phyloP scores from a whole-genome alignment of 1,140 invertebrate species.

The Calycopis cecrops region DNA sequence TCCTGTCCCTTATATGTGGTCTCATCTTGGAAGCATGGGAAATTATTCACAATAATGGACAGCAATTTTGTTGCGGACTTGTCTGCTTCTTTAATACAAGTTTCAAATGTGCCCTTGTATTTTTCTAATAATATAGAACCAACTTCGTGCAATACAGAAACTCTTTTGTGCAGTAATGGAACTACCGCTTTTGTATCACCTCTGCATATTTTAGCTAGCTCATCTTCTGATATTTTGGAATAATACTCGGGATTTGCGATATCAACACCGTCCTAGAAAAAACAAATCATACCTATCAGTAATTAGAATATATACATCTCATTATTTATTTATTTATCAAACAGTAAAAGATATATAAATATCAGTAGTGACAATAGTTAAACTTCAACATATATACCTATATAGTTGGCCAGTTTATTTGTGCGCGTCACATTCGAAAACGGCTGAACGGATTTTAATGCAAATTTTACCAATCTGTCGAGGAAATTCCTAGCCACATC shows the following conservation, averaged over 20 bases:
- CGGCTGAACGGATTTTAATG: no score
- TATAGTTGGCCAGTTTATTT: no score
- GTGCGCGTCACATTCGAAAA: no score
- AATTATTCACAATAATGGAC: constrained; percentile 86
- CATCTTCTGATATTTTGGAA: constrained; percentile 80
- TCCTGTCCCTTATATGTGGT: constrained; percentile 79
- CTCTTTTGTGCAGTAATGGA: constrained; percentile 85
- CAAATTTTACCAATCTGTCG: no score
- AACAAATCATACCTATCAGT: constrained; percentile 7
- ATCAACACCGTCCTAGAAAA: constrained; percentile 81
- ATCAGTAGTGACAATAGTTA: no score
- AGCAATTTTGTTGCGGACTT: constrained; percentile 87
- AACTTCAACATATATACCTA: no score
- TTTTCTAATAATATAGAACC: constrained; percentile 85
- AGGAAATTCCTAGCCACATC: no score
- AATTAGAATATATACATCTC: no score
- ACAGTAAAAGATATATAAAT: no score
- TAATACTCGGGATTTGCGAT: constrained; percentile 89
- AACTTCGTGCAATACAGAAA: constrained; percentile 86
- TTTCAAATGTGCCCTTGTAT: constrained; percentile 89
- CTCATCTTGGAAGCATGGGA: constrained; percentile 91
- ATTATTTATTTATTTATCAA: no score
- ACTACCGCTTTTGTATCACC: constrained; percentile 81
- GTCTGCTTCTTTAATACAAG: constrained; percentile 83
- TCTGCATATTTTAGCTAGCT: constrained; percentile 83